Percentiles rank a stretch among this genome's conserved stretches.
Evolutionary conservation across 2,888 invertebrate species (phyloP).

Genomic region (Phyllotreta striolata): DNA sequence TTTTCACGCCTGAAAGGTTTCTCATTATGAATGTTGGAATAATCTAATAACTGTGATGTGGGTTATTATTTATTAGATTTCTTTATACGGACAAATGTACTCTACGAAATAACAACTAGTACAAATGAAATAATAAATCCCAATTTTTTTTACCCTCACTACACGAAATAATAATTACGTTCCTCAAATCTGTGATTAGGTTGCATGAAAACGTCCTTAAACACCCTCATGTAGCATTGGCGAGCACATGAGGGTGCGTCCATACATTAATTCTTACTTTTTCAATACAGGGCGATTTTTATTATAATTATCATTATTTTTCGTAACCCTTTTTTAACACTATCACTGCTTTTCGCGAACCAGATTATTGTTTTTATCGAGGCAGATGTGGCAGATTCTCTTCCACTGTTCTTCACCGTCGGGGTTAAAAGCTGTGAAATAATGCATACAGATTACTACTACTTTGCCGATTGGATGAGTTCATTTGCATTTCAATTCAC

Average conservation of each 20-base stretch:
- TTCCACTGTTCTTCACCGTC: slow-evolving; percentile 43
- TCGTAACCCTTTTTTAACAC: no score
- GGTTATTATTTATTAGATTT: slow-evolving; percentile 26
- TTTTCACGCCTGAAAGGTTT: slow-evolving; percentile 25
- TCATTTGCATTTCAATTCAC: slow-evolving; percentile 63
- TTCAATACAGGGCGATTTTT: no score
- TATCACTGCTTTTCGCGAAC: no score
- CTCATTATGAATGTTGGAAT: slow-evolving; percentile 24
- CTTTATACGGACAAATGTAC: background rate
- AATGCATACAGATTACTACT: slow-evolving; percentile 61
- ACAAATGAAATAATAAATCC: slow-evolving; percentile 33
- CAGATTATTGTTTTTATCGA: slow-evolving; percentile 50
- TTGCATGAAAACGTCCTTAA: slow-evolving; percentile 46
- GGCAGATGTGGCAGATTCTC: slow-evolving; percentile 49
- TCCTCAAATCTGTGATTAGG: slow-evolving; percentile 38
- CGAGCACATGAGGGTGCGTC: background rate
- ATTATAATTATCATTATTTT: no score
- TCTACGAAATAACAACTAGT: slow-evolving; percentile 2
- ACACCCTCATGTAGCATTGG: slow-evolving; percentile 40
- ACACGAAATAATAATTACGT: slow-evolving; percentile 26
- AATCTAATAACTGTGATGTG: slow-evolving; percentile 28
- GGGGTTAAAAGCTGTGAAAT: slow-evolving; percentile 61
- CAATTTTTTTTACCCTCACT: slow-evolving; percentile 29
- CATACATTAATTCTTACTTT: no score
- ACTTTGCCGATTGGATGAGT: slow-evolving; percentile 59